These are phyloP conservation scores for Clanis bilineata DNA, from an alignment of 2,888 invertebrate genomes.

Conservation along the genomic window DNA sequence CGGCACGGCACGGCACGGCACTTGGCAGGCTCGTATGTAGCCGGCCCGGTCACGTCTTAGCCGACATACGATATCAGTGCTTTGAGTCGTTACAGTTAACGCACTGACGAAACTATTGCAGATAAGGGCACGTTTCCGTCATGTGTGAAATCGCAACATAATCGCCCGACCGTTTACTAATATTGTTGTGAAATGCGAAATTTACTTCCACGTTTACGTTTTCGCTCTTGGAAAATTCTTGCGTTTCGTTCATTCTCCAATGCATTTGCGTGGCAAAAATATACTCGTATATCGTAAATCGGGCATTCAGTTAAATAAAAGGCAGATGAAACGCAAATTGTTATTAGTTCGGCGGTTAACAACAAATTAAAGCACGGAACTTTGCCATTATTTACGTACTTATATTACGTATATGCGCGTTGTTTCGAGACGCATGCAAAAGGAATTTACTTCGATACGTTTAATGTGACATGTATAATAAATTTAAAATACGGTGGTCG, in stretches of 20 bases:
- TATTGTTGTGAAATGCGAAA: conserved; percentile 8
- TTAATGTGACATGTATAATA: conserved; percentile 5
- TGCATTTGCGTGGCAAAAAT: not conserved
- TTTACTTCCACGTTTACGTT: not conserved
- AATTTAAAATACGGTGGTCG: not conserved
- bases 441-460: conserved; percentile 2
- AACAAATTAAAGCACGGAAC: not conserved
- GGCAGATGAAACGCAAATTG: not conserved
- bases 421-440: not conserved
- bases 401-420: not conserved
- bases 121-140: conserved; percentile 11
- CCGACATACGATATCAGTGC: conserved; percentile 12
- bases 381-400: not conserved
- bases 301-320: not conserved
- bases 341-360: not conserved
- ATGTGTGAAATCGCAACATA: conserved; percentile 11
- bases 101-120: conserved; percentile 12
- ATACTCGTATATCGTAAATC: too few species aligned
- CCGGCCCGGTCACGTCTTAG: not conserved
- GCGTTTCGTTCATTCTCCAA: not conserved
- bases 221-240: not conserved
- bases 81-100: conserved; percentile 11
- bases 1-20: too few species aligned
- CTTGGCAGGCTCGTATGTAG: not conserved
- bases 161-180: conserved; percentile 11